phyloP scores from a whole-genome alignment of 2,888 invertebrate species.

The Amblyjoppa fuscipennis region DNA sequence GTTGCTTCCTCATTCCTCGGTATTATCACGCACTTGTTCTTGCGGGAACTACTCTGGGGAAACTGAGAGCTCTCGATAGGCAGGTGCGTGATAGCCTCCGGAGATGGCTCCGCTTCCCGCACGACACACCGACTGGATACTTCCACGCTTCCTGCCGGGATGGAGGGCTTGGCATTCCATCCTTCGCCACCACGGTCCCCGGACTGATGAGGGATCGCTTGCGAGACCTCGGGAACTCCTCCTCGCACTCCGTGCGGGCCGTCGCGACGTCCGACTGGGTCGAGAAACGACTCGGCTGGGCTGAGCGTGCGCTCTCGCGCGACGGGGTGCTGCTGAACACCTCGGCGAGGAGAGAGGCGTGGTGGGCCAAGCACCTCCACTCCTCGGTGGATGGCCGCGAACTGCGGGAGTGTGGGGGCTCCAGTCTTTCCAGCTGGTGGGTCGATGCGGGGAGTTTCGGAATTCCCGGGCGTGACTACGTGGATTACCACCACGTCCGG shows the following conservation, averaged over 20 bases:
- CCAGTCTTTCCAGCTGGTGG: no score
- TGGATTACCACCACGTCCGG: no score
- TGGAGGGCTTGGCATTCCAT: slow-evolving; percentile 59
- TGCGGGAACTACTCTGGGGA: slow-evolving; percentile 24
- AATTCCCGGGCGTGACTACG: no score
- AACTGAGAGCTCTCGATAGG: slow-evolving; percentile 35
- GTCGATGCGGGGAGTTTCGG: no score
- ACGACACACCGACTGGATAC: no score
- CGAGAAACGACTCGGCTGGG: not conserved
- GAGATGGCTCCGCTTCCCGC: slow-evolving; percentile 49
- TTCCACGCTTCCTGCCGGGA: no score
- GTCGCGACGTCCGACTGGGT: slow-evolving; percentile 27
- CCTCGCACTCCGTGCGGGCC: not conserved
- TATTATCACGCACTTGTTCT: slow-evolving; percentile 7
- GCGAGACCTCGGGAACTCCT: not conserved
- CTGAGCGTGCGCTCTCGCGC: not conserved
- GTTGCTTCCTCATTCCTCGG: slow-evolving; percentile 56
- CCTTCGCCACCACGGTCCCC: slow-evolving; percentile 30
- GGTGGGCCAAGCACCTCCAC: no score
- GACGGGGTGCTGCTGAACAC: not conserved
- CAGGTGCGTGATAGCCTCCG: slow-evolving; percentile 19
- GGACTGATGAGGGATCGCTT: slow-evolving; percentile 3
- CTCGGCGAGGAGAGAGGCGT: no score
- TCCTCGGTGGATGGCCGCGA: no score
- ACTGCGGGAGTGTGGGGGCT: no score